These are phyloP conservation scores for Dysmachus trigonus DNA, from an alignment of 2,888 invertebrate species.

Conservation along the genomic window DNA sequence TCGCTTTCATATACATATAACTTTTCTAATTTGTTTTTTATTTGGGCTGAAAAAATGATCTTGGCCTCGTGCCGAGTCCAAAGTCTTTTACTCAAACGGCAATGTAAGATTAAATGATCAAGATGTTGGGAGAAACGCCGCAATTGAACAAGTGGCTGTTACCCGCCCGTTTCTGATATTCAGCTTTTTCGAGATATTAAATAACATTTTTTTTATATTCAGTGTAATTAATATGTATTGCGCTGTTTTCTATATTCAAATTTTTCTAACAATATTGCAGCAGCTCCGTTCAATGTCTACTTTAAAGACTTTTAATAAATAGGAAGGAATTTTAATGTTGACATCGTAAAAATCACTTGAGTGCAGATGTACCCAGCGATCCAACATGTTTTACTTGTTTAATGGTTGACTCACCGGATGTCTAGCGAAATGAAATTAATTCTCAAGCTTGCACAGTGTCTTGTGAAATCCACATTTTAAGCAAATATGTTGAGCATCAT, in stretches of 20 bases:
- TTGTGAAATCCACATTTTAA: background rate
- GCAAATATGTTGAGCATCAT: background rate
- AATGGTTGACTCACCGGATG: background rate
- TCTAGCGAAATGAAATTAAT: background rate
- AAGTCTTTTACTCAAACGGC: background rate
- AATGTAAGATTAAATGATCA: background rate
- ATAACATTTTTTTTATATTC: background rate
- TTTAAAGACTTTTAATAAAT: background rate
- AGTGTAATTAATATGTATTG: background rate
- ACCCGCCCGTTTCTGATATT: background rate
- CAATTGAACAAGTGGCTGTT: background rate
- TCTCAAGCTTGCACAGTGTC: background rate
- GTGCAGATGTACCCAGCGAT: background rate
- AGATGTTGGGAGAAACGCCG: background rate
- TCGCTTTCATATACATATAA: background rate
- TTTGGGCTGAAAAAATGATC: background rate
- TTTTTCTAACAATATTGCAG: background rate
- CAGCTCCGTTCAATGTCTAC: background rate
- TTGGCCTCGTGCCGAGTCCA: constrained; percentile 8
- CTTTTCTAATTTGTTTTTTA: constrained; percentile 3
- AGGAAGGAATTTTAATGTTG: background rate
- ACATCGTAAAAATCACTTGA: background rate
- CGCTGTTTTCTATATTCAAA: background rate
- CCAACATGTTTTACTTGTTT: background rate
- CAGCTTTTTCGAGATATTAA: background rate